Evolutionary conservation across 35 echinoderm and acorn worm genomes (phyloP), one percentile per base, ranked within the genome.

Genomic region (Heliocidaris erythrogramma): DNA sequence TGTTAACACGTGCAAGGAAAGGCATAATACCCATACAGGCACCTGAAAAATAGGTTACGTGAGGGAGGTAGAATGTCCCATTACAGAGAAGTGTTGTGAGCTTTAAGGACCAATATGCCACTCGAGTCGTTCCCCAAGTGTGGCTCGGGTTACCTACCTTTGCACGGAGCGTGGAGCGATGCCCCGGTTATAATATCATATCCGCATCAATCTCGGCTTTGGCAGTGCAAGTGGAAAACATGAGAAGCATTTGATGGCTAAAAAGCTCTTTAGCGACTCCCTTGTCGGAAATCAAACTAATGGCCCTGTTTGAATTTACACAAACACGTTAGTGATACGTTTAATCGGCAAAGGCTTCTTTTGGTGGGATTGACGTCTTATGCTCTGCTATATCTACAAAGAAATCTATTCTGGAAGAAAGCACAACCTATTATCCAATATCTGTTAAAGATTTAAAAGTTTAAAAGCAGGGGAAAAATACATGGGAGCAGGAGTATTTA

Each of bases 91-190:
- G 87, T 89, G 87, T 89, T 89, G 31, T 32, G 87, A 48, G 87
- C 87, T 89, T 32, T 89, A 89, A 89, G 87, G 87, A 89, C 87
- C 87, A 78, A 48, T 89, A 89, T 48, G 24, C 31, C 87, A 89
- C 87, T 89, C 24, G 16, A 89, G 87, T 48, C 31, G 65, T 89
- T 89, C 87, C 87, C 87, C 31, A 32, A 48, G 87, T n/a, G 87
- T 48, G 31, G 31, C 87, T 89, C 87, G 13, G 14, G 87, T 89
- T 89, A 47, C 87, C 31, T 0, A 89, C 65, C 65, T 21, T 78
- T 78, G 18, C 65, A 27, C 65, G 2, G 65, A 78, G 18, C 65
- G 65, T 78, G 65, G 65, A 18, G 65, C 65, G 27, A 21, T 78
- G 65, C 65, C 65, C 65, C 21, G 18, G 65, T n/a, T 78, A 78